Evolutionary conservation across 2,113 vertebrate genomes (phyloP).

Genomic region (Toxotes chatareus): DNA sequence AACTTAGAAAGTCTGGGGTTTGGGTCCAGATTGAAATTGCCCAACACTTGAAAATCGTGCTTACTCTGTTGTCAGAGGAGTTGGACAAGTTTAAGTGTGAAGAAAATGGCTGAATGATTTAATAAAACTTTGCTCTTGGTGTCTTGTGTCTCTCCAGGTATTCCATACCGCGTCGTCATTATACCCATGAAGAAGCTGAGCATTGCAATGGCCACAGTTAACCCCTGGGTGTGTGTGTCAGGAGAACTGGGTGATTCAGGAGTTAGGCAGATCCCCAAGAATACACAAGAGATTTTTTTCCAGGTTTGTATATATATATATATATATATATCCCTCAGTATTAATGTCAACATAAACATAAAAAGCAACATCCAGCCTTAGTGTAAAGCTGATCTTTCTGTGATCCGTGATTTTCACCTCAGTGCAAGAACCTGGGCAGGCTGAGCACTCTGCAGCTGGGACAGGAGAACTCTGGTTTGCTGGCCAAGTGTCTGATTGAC

Average conservation of each 20-base stretch:
- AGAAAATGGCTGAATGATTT: not conserved
- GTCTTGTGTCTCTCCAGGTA: slow-evolving; percentile 83
- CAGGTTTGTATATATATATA: slow-evolving; percentile 86
- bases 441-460: slow-evolving; percentile 96
- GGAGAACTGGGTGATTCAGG: slow-evolving; percentile 97
- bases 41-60: not conserved
- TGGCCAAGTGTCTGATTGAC: slow-evolving; percentile 98
- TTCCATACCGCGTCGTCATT: slow-evolving; percentile 94
- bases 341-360: not conserved
- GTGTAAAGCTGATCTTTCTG: not conserved
- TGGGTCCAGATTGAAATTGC: not conserved
- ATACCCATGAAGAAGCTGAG: slow-evolving; percentile 98
- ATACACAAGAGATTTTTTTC: slow-evolving; percentile 95
- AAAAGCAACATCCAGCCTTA: not conserved
- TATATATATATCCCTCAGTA: not conserved
- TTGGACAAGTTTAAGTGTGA: not conserved
- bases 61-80: not conserved
- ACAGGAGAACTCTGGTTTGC: slow-evolving; percentile 95
- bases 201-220: slow-evolving; percentile 95
- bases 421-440: slow-evolving; percentile 98
- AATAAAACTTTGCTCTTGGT: not conserved
- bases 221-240: slow-evolving; percentile 96
- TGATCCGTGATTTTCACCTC: slow-evolving; percentile 48
- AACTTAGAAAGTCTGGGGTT: not conserved
- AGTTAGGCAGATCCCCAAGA: slow-evolving; percentile 94